Base-by-base conservation (phyloP, 2,113 vertebrate genomes). In the Anoura caudifer region DNA sequence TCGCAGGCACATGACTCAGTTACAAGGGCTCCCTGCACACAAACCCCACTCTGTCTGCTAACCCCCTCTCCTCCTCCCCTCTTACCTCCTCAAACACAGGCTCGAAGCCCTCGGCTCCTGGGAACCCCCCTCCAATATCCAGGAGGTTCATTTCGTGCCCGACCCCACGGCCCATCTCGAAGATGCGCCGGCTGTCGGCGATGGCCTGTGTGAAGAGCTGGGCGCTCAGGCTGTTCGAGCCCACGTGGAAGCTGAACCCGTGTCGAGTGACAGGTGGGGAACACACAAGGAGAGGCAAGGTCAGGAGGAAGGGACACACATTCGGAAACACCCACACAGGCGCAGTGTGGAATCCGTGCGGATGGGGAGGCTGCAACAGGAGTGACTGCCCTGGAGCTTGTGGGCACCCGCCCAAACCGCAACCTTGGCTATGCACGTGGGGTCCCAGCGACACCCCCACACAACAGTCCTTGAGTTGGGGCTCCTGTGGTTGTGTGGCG, bases 101-200 rank as follows among this genome's bases (percentile, higher is more conserved):
- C 2, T 79, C 5, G 0, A n/a, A 90, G 36, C 52, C 72, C 26
- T 85, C 54, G 12, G 2, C 26, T 70, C 89, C 75, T 0, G 94
- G 77, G 67, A 97, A 97, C 26, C 86, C 96, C 14, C 90, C 86
- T 90, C 86, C 61, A 2, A 91, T 87, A 26, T 97, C 96, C 90
- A 94, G 72, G 43, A 97, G 54, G 45, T 16, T 24, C 90, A 95
- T 65, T 22, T 63, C 31, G 19, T 91, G 84, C 45, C 96, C 77
- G 0, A 41, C 13, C n/a, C 80, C 9, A 0, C 31, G 14, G 31
- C 88, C 94, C 50, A 92, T 93, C 47, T 97, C 75, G 26, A 97
- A 92, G 12, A 92, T 24, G 0, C 0, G 3, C 2, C 15, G 17
- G 65, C 87, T 65, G 87, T 92, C 12, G 0, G 50, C 19, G 4